Conservation (phyloP, 1,140 invertebrate genomes). For the Halictus rubicundus region DNA sequence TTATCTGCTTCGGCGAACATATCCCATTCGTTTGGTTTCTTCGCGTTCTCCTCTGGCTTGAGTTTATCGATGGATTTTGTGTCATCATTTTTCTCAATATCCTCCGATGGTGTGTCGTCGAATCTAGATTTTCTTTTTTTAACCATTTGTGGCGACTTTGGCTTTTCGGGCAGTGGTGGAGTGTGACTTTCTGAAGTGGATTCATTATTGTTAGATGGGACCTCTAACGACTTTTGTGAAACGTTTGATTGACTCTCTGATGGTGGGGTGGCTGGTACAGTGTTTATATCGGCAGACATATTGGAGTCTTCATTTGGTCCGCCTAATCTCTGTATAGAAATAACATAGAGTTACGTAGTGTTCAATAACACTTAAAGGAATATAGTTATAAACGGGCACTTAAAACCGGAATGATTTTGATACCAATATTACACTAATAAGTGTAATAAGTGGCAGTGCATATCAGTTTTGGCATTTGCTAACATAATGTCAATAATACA, state of each 20-base stretch:
- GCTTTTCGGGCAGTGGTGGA: constrained; percentile 74
- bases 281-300: constrained; percentile 74
- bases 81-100: constrained; percentile 64
- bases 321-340: constrained; percentile 80
- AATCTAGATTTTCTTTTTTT: constrained; percentile 77
- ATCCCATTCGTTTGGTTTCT: constrained; percentile 86
- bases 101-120: constrained; percentile 67
- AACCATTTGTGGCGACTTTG: constrained; percentile 63
- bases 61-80: constrained; percentile 65
- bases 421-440: too few relatives aligned
- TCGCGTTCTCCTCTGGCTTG: constrained; percentile 73
- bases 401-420: too few relatives aligned
- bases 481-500: too few relatives aligned
- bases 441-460: too few relatives aligned
- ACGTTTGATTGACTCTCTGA: constrained; percentile 71
- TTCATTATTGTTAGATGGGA: constrained; percentile 74
- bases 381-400: constrained; percentile 19
- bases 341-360: neutral
- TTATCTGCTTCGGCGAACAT: constrained; percentile 95
- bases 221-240: constrained; percentile 69
- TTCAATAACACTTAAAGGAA: neutral
- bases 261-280: constrained; percentile 68
- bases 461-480: too few relatives aligned
- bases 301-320: constrained; percentile 84
- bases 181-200: constrained; percentile 77